Base-by-base conservation (phyloP, 2,888 invertebrate species). In the Lasioglossum lativentre region DNA sequence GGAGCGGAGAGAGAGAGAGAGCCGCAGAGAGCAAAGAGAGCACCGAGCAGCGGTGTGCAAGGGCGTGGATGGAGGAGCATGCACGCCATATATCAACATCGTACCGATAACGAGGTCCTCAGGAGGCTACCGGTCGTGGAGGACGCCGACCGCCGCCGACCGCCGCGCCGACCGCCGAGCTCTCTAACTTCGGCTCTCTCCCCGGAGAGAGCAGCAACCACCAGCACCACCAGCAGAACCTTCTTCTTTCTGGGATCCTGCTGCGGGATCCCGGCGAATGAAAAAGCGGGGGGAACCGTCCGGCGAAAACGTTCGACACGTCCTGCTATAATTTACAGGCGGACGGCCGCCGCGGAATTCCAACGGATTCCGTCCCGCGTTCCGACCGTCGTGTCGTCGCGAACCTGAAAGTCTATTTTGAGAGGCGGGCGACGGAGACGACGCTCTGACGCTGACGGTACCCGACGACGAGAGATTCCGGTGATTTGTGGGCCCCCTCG, bases 61-160 rank as follows among this genome's bases (percentile, higher is more conserved):
- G 92, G 93, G 93, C 92, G 91, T 92, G 92, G 93, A 93, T 91
- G 92, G 91, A 91, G 92, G 90, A 93, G 93, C 91, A 91, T 92
- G 92, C 93, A 91, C 89, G 92, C 93, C 93, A 93, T 94, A 94
- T 94, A 94, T 94, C 94, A 94, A 94, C 94, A 93, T 93, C 91
- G 92, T 92, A 92, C 94, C 94, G 94, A 94, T 94, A 94, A 94
- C 94, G 94, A 94, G 94, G 93, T 94, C 93, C 91, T 92, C 92
- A 89, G 91, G 93, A 94, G 93, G 92, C 94, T 94, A 94, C 94
- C 90, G 93, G 92, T 92, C 91, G 92, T 89, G 90, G 91, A 87
- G 81, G 88, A 90, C 85, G 89, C 34, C 34, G 34, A 34, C 34
- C 85, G 89, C n/a, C n/a, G n/a, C 88, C 88, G 86, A 84, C 86